Conservation (phyloP, 2,888 invertebrate species). For the Branchipolynoe longqiensis region DNA sequence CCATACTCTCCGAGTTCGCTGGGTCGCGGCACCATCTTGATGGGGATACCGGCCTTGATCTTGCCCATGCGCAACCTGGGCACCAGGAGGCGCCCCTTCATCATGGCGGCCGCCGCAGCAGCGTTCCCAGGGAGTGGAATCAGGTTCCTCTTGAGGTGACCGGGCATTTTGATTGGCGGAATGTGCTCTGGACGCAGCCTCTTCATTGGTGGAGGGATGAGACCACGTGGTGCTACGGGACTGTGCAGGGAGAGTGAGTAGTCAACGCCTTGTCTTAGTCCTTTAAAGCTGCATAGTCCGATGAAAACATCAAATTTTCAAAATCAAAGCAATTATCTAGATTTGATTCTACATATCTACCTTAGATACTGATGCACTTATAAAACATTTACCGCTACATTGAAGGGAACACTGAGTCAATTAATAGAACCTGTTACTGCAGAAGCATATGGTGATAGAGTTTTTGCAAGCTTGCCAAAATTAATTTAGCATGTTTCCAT, state of each 20-base stretch:
- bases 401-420: too few species aligned
- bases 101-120: constrained; percentile 43
- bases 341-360: too few species aligned
- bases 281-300: too few species aligned
- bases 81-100: constrained; percentile 47
- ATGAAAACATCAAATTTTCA: too few species aligned
- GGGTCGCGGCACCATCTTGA: constrained; percentile 15
- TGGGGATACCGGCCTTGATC: constrained; percentile 16
- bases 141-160: constrained; percentile 39
- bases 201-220: constrained; percentile 43
- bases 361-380: too few species aligned
- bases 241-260: neutral
- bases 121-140: constrained; percentile 43
- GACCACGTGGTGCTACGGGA: constrained; percentile 25
- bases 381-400: too few species aligned
- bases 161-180: constrained; percentile 52
- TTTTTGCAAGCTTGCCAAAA: too few species aligned
- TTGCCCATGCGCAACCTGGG: constrained; percentile 32
- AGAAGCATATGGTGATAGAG: too few species aligned
- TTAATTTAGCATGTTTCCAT: too few species aligned
- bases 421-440: too few species aligned
- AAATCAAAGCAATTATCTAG: too few species aligned
- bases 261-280: too few species aligned
- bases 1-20: constrained; percentile 49
- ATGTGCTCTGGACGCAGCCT: constrained; percentile 38